Conservation (phyloP, 2,797 vertebrate genomes). For the Xenops minutus region DNA sequence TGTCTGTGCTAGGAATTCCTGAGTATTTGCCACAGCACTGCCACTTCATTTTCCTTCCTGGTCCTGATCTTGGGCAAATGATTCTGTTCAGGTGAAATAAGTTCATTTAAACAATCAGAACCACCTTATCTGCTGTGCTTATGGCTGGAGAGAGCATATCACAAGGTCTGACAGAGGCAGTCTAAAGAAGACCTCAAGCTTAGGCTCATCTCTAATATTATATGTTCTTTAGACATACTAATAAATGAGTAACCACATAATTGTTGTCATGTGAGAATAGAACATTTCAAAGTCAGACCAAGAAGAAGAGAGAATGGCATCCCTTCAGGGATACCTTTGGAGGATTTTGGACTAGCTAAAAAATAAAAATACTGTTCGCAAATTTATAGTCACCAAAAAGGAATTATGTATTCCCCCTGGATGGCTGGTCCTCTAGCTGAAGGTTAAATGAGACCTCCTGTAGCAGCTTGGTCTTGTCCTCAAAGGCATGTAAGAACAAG, state of each 20-base stretch:
- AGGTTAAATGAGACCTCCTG: background rate
- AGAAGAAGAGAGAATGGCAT: background rate
- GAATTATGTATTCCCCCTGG: background rate
- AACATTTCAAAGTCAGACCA: background rate
- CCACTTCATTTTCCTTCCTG: background rate
- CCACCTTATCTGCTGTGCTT: background rate
- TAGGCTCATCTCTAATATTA: background rate
- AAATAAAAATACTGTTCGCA: background rate
- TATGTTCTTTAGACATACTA: background rate
- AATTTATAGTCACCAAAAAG: background rate
- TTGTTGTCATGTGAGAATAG: background rate
- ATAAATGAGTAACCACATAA: background rate
- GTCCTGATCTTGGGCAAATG: background rate
- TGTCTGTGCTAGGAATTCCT: background rate
- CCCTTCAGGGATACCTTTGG: background rate
- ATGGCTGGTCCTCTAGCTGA: background rate
- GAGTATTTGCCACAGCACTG: background rate
- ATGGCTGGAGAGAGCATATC: background rate
- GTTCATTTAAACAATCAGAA: background rate
- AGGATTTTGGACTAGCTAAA: background rate
- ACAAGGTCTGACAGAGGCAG: fast-evolving
- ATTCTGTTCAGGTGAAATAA: background rate
- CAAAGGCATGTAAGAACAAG: background rate
- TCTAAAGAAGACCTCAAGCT: background rate
- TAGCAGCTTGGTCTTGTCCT: background rate